phyloP scores from a whole-genome alignment of 2,113 vertebrate species.

The Centropus bengalensis region DNA sequence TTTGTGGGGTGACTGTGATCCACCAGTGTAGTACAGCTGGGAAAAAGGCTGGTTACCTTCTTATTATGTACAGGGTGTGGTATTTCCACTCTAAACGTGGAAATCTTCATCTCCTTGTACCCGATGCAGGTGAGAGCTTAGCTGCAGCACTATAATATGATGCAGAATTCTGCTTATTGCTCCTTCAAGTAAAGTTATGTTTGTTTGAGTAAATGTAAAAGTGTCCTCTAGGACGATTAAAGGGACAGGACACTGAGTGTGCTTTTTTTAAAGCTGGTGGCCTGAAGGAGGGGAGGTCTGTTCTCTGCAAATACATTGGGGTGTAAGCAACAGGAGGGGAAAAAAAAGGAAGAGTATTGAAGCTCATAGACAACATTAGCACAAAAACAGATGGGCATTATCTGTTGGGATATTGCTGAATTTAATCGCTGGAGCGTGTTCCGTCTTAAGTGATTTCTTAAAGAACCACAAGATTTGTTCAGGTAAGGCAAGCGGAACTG shows the following conservation, averaged over 20 bases:
- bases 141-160: neutral
- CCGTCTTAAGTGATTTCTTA: slow-evolving; percentile 7
- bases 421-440: neutral
- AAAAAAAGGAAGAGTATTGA: neutral
- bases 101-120: neutral
- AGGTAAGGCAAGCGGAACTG: neutral
- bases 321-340: neutral
- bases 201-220: neutral
- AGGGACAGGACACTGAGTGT: neutral
- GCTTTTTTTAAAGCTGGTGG: neutral
- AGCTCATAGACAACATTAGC: neutral
- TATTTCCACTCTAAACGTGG: neutral
- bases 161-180: neutral
- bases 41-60: neutral
- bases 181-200: neutral
- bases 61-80: neutral
- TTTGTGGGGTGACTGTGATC: neutral
- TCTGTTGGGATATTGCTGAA: neutral
- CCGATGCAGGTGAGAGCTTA: neutral
- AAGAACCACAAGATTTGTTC: slow-evolving; percentile 1
- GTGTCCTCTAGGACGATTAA: neutral
- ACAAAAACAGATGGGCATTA: neutral
- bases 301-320: neutral
- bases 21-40: neutral
- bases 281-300: neutral